These are phyloP conservation scores for Decapterus maruadsi DNA, from an alignment of 2,797 vertebrate genomes.

Conservation along the genomic window DNA sequence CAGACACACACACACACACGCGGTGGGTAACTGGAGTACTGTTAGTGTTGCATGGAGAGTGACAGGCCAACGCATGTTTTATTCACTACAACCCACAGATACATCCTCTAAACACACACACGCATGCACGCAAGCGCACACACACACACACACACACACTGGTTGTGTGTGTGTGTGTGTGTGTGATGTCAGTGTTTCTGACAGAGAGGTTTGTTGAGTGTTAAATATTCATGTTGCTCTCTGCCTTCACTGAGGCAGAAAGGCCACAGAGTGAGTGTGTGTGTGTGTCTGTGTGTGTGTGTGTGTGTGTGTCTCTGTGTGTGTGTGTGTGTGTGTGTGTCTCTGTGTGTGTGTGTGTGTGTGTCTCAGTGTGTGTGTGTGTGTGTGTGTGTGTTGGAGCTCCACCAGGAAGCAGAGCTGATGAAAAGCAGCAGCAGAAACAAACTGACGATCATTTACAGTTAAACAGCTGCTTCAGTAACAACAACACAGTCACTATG, in stretches of 20 bases:
- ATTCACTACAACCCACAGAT: constrained; percentile 69
- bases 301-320: constrained; percentile 31
- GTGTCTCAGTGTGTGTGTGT: constrained; percentile 33
- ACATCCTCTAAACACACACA: constrained; percentile 44
- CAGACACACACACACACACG: constrained; percentile 34
- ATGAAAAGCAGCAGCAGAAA: constrained; percentile 4
- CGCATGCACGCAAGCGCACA: constrained; percentile 14
- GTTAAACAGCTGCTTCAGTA: too few species aligned
- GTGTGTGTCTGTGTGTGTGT: not conserved
- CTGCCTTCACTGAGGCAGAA: constrained; percentile 15
- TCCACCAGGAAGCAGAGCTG: too few species aligned
- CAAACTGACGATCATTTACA: not conserved
- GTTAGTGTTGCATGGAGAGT: constrained; percentile 61
- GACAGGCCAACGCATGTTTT: constrained; percentile 69
- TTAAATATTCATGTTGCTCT: constrained; percentile 74
- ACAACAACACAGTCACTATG: too few species aligned
- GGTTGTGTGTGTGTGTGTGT: too few species aligned
- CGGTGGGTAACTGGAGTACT: constrained; percentile 44
- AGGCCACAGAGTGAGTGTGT: not conserved
- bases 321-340: constrained; percentile 29
- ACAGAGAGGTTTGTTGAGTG: constrained; percentile 72
- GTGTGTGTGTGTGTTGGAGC: constrained; percentile 10
- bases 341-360: constrained; percentile 4
- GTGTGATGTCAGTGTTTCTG: constrained; percentile 67
- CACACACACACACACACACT: constrained; percentile 5